Conservation (phyloP, 1,140 invertebrate genomes). For the Papilio xuthus region DNA sequence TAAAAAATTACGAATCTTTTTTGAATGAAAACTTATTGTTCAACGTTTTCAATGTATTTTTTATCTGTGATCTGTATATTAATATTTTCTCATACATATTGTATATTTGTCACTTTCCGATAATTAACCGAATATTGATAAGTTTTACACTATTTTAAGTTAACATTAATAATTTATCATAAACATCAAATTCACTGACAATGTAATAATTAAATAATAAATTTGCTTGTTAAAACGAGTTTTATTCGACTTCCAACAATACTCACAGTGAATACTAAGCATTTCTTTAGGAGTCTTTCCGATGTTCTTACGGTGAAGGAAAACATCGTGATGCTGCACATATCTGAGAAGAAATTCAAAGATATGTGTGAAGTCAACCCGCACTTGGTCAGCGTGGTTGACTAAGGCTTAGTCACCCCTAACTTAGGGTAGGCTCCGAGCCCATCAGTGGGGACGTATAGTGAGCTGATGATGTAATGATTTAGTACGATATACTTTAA, state of each 20-base stretch:
- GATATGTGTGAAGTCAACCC: too few relatives aligned
- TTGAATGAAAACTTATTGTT: neutral
- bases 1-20: neutral
- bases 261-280: too few relatives aligned
- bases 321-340: too few relatives aligned
- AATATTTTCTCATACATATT: neutral
- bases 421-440: too few relatives aligned
- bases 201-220: conserved; percentile 71
- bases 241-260: conserved; percentile 19
- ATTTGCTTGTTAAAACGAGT: conserved; percentile 72
- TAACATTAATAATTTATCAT: conserved; percentile 60
- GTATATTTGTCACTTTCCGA: neutral
- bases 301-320: too few relatives aligned
- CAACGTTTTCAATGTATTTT: neutral
- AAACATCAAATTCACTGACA: conserved; percentile 66
- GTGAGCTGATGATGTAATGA: too few relatives aligned
- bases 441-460: too few relatives aligned
- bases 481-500: too few relatives aligned
- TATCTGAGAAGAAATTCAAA: too few relatives aligned
- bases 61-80: neutral
- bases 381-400: too few relatives aligned
- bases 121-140: conserved; percentile 53
- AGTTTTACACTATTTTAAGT: conserved; percentile 62
- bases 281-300: too few relatives aligned
- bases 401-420: too few relatives aligned